Base-by-base conservation (phyloP, 2,113 vertebrate genomes). In the Onychorhynchus coronatus region DNA sequence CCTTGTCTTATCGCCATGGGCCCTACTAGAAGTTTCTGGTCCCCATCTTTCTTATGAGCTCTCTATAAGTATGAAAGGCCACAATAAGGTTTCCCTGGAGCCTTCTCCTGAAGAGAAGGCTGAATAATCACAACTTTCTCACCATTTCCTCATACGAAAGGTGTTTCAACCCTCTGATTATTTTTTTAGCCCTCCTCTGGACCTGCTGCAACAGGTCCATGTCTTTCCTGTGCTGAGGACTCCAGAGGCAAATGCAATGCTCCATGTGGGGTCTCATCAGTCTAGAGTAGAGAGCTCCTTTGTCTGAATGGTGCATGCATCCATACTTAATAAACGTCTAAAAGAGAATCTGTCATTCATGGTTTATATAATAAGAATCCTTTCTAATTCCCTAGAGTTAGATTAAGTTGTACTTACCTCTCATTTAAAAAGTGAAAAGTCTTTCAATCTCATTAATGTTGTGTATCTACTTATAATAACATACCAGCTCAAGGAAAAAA, bases 91-190 rank as follows among this genome's bases (percentile, higher is more conserved):
- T 39, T 53, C 20, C 19, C 16, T 61, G 16, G 53, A 46, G 33
- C 11, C 12, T n/a, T 52, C 23, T 44, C 21, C 42, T 49, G 17
- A 35, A 9, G 9, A 49, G 39, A 37, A 42, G 23, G 11, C 11
- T 35, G 12, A 25, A 14, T 28, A 59, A 15, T 14, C 20, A 20
- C 2, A 33, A 2, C 12, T 42, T 8, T 53, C 24, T 46, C 3
- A 7, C 6, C 3, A 22, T 84, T 24, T 67, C 30, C 7, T 58
- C 18, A 25, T 0, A 30, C 24, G 5, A 44, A 11, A 77, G 3
- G 17, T 35, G 3, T 13, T 73, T 35, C 8, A 24, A 0, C 3
- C 3, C 27, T 56, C 30, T 37, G 9, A 46, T 14, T 7, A 47
- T 47, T 30, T 75, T 71, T 39, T 8, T 35, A 17, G 9, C 11